Evolutionary conservation across 2,113 vertebrate species (phyloP).

Genomic region (Cololabis saira): DNA sequence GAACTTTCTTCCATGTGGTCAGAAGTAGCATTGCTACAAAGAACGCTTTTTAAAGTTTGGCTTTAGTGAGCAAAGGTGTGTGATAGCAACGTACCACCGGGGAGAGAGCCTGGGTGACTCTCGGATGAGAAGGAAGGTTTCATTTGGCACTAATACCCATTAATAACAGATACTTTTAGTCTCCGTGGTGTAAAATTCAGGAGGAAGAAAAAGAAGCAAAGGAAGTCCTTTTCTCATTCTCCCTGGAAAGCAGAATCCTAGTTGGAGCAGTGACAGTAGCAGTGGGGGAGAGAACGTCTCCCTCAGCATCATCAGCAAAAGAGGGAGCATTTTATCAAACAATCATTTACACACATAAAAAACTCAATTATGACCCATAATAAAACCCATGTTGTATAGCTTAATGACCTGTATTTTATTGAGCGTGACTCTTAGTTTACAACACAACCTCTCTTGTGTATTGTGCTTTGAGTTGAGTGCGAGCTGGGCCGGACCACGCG

Average conservation of each 20-base stretch:
- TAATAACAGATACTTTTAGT: not conserved
- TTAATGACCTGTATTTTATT: conserved; percentile 34
- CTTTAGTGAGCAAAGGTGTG: not conserved
- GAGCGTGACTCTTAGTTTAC: conserved; percentile 19
- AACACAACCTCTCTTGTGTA: conserved; percentile 19
- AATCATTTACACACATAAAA: conserved; percentile 48
- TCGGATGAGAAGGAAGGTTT: not conserved
- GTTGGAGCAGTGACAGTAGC: conserved; percentile 4
- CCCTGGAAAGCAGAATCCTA: not conserved
- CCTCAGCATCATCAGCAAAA: conserved; percentile 24
- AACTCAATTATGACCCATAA: conserved; percentile 60
- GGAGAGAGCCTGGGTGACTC: not conserved
- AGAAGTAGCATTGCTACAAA: too few relatives aligned
- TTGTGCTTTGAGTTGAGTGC: conserved; percentile 68
- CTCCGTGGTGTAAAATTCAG: conserved; percentile 1
- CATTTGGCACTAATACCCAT: conserved; percentile 56
- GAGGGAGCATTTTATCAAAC: conserved; percentile 34
- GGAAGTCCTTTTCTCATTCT: not conserved
- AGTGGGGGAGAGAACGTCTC: conserved; percentile 11
- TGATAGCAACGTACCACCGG: not conserved
- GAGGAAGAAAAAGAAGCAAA: not conserved
- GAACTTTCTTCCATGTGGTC: too few relatives aligned
- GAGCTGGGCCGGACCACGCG: conserved; percentile 30
- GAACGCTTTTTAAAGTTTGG: not conserved
- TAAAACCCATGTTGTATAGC: conserved; percentile 52